These are phyloP conservation scores for Uria aalge DNA, from an alignment of 2,113 vertebrate genomes.

Conservation along the genomic window DNA sequence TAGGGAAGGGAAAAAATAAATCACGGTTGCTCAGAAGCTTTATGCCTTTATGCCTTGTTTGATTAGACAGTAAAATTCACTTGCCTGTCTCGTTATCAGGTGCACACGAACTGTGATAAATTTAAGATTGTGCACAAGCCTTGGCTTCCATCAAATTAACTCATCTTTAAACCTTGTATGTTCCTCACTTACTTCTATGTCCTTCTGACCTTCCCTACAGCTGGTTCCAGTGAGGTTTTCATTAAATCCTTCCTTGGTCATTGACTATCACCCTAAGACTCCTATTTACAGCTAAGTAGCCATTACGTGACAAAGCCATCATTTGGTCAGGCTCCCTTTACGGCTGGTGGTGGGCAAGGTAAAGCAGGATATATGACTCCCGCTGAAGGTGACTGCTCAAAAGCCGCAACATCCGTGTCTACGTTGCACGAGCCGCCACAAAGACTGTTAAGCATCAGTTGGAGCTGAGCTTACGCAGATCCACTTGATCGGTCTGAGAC, in stretches of 20 bases:
- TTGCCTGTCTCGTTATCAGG: not conserved
- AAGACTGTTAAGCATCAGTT: too few relatives aligned
- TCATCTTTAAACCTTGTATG: not conserved
- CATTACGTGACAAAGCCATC: not conserved
- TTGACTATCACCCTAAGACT: not conserved
- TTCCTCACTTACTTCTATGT: not conserved
- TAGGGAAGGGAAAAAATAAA: not conserved
- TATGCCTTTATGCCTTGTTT: not conserved
- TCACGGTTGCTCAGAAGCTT: not conserved
- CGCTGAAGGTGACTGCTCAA: not conserved
- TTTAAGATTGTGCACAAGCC: not conserved
- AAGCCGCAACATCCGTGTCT: not conserved
- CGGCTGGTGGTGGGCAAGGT: not conserved
- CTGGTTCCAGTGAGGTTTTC: not conserved
- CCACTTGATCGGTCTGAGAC: not conserved
- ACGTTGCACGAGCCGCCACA: not conserved
- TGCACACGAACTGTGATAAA: not conserved
- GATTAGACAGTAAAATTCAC: not conserved
- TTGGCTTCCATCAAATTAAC: not conserved
- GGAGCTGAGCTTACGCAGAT: not conserved
- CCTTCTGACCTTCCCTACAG: not conserved
- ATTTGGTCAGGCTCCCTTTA: not conserved
- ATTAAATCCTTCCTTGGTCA: not conserved
- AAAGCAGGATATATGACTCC: not conserved
- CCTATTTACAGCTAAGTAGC: not conserved